Conservation (phyloP, 2,888 invertebrate species). For the Drosophila robusta region DNA sequence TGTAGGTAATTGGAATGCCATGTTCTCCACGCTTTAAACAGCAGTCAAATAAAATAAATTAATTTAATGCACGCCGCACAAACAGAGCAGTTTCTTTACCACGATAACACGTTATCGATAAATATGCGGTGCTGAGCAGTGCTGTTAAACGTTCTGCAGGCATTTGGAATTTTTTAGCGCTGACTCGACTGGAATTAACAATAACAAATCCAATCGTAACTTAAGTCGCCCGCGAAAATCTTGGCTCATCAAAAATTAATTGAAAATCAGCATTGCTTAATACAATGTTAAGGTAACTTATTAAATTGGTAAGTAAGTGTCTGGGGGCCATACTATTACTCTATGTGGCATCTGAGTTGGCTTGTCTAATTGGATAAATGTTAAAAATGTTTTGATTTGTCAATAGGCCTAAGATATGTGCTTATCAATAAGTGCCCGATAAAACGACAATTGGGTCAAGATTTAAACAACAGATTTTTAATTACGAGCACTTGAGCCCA, state of each 20-base stretch:
- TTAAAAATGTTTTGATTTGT: conserved; percentile 17
- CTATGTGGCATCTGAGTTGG: not conserved
- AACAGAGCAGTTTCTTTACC: conserved; percentile 13
- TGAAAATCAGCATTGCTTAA: conserved; percentile 3
- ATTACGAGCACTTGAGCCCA: conserved; percentile 11
- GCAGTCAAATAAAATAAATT: not conserved
- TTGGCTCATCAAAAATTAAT: not conserved
- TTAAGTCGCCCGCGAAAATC: conserved; percentile 41
- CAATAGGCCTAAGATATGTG: conserved; percentile 10
- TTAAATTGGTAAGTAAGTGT: not conserved
- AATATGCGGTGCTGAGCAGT: not conserved
- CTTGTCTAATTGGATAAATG: conserved; percentile 2
- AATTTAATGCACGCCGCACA: conserved; percentile 19
- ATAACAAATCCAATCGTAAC: conserved; percentile 19
- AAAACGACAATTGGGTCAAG: conserved; percentile 63
- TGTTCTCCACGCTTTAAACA: conserved; percentile 3
- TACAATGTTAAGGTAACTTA: not conserved
- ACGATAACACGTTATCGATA: conserved; percentile 15
- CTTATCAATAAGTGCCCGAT: conserved; percentile 47
- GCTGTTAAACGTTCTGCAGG: conserved; percentile 8
- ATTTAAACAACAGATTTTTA: conserved; percentile 45
- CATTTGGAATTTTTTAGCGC: conserved; percentile 41
- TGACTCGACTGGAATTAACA: conserved; percentile 6
- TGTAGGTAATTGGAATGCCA: conserved; percentile 75
- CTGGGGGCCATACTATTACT: not conserved